Evolutionary conservation across 2,113 vertebrate species (phyloP).

Genomic region (Lucifuga dentata): DNA sequence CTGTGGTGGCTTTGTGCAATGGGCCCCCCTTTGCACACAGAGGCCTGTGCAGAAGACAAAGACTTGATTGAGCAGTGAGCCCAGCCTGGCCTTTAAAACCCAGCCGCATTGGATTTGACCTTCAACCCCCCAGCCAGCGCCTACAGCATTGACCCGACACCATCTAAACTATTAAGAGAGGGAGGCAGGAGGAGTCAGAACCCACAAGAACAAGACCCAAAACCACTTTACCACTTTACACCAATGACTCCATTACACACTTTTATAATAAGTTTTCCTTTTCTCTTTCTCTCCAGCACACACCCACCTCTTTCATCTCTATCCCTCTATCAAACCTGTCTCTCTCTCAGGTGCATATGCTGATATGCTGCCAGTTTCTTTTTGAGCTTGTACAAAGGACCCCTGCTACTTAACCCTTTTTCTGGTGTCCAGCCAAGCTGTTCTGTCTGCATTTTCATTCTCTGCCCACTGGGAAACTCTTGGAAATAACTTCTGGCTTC

Average conservation of each 20-base stretch:
- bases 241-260: neutral
- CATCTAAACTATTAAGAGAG: conserved; percentile 24
- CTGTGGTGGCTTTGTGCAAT: conserved; percentile 82
- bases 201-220: conserved; percentile 20
- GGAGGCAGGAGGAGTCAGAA: conserved; percentile 10
- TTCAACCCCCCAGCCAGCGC: conserved; percentile 71
- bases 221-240: conserved; percentile 16
- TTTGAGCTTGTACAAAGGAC: conserved; percentile 32
- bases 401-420: conserved; percentile 44
- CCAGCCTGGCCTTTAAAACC: conserved; percentile 70
- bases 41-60: conserved; percentile 80
- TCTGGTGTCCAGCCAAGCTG: conserved; percentile 55
- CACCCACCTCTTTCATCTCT: neutral
- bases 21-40: conserved; percentile 67
- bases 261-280: neutral
- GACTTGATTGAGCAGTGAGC: conserved; percentile 79
- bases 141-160: conserved; percentile 44
- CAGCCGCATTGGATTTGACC: conserved; percentile 68
- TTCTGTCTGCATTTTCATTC: conserved; percentile 41
- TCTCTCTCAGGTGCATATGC: neutral
- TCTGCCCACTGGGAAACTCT: conserved; percentile 47
- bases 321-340: neutral
- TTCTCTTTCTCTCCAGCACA: neutral
- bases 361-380: conserved; percentile 18
- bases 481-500: conserved; percentile 42